A percentile compares a stretch with the other conserved stretches of the same genome.
These are phyloP conservation scores for Pteromalus puparum DNA, from an alignment of 1,140 invertebrate genomes.

Conservation along the genomic window DNA sequence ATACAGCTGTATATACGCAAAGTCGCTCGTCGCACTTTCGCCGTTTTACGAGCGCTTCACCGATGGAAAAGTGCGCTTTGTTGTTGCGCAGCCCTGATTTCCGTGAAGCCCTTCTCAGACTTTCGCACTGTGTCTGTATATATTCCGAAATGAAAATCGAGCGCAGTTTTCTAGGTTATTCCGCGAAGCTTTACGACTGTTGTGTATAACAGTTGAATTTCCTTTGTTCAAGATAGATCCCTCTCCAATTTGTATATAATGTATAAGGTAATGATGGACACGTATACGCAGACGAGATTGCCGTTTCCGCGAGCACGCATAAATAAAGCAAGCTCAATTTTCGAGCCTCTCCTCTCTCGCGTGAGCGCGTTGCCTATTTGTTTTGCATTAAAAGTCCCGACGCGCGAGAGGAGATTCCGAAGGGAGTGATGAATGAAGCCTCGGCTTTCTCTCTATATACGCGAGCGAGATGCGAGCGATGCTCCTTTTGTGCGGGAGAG, in stretches of 20 bases:
- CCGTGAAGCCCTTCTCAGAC: neutral
- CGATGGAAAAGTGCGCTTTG: neutral
- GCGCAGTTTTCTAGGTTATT: neutral
- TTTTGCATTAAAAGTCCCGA: neutral
- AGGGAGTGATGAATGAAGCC: constrained; percentile 15
- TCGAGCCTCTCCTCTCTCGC: no score
- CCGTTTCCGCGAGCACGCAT: no score
- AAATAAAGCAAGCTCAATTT: neutral
- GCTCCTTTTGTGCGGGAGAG: constrained; percentile 3
- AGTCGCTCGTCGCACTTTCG: constrained; percentile 11
- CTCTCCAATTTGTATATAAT: no score
- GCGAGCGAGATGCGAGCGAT: neutral
- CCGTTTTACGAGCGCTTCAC: constrained; percentile 21
- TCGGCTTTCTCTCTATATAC: neutral
- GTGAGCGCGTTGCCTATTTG: neutral
- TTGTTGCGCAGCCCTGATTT: neutral
- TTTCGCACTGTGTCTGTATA: no score
- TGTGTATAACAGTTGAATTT: no score
- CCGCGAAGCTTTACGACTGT: neutral
- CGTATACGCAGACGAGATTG: no score
- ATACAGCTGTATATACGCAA: neutral
- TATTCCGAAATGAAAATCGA: neutral
- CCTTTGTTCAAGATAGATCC: no score
- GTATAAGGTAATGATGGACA: no score
- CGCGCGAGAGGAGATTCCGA: neutral